Conservation (phyloP, 2,113 vertebrate species). For the Craseonycteris thonglongyai region DNA sequence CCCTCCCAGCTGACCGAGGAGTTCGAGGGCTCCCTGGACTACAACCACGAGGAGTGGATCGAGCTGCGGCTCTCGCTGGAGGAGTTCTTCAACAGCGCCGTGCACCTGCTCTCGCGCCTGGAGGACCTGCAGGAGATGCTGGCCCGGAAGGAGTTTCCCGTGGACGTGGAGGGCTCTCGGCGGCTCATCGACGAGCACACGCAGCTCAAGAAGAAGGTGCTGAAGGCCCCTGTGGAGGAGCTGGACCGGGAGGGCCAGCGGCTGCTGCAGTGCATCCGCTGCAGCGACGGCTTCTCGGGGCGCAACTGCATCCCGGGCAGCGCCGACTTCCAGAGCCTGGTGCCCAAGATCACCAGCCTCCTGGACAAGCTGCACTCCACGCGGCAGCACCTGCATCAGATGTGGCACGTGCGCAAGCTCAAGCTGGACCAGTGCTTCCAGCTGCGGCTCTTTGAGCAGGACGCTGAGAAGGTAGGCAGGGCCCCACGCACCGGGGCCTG, state of each 20-base stretch:
- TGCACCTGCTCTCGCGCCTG: slow-evolving; percentile 93
- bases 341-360: slow-evolving; percentile 97
- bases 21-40: slow-evolving; percentile 97
- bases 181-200: slow-evolving; percentile 96
- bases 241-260: slow-evolving; percentile 96
- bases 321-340: slow-evolving; percentile 97
- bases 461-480: slow-evolving; percentile 93
- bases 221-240: slow-evolving; percentile 98
- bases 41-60: slow-evolving; percentile 98
- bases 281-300: slow-evolving; percentile 94
- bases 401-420: slow-evolving; percentile 97
- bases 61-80: slow-evolving; percentile 93
- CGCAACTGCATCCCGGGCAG: slow-evolving; percentile 97
- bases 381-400: slow-evolving; percentile 95
- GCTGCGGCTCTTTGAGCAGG: slow-evolving; percentile 96
- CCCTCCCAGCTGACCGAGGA: slow-evolving; percentile 97
- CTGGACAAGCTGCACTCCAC: slow-evolving; percentile 99
- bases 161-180: slow-evolving; percentile 96
- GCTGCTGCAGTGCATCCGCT: slow-evolving; percentile 94
- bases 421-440: slow-evolving; percentile 99
- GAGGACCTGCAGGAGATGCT: slow-evolving; percentile 97
- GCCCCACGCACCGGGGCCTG: fast-evolving
- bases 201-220: slow-evolving; percentile 96
- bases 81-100: slow-evolving; percentile 95
- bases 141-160: slow-evolving; percentile 95